These are phyloP conservation scores for Heliconius cydno DNA, from an alignment of 2,888 invertebrate genomes.

Conservation along the genomic window DNA sequence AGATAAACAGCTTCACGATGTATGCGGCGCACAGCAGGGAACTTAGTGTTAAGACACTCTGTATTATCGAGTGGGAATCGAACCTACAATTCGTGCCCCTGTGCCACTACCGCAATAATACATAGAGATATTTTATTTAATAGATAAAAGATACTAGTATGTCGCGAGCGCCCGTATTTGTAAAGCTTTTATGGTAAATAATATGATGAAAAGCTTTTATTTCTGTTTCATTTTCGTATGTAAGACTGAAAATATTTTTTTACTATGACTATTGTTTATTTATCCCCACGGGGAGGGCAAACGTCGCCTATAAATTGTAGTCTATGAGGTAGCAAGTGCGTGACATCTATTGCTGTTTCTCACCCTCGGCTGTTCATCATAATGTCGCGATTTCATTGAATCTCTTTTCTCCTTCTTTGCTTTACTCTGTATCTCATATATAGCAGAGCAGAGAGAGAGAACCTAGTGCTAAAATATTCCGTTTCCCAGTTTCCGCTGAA, in stretches of 20 bases:
- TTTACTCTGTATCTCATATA: no score
- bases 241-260: constrained; percentile 9
- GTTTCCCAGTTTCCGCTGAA: no score
- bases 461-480: no score
- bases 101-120: neutral
- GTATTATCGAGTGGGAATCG: no score
- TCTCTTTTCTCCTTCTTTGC: constrained; percentile 48
- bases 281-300: constrained; percentile 56
- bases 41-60: no score
- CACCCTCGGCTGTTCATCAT: constrained; percentile 62
- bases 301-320: constrained; percentile 66
- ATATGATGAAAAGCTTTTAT: constrained; percentile 24
- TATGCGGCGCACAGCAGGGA: no score
- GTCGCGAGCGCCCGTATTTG: constrained; percentile 7
- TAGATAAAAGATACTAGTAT: neutral
- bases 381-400: constrained; percentile 60
- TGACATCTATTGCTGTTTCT: constrained; percentile 69
- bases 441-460: no score
- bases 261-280: constrained; percentile 41
- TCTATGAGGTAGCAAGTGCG: constrained; percentile 73
- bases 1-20: no score
- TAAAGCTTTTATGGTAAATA: constrained; percentile 20
- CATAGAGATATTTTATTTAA: neutral
- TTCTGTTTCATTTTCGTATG: constrained; percentile 17
- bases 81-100: no score